Base-by-base conservation (phyloP, 2,113 vertebrate species). In the Mirza zaza region DNA sequence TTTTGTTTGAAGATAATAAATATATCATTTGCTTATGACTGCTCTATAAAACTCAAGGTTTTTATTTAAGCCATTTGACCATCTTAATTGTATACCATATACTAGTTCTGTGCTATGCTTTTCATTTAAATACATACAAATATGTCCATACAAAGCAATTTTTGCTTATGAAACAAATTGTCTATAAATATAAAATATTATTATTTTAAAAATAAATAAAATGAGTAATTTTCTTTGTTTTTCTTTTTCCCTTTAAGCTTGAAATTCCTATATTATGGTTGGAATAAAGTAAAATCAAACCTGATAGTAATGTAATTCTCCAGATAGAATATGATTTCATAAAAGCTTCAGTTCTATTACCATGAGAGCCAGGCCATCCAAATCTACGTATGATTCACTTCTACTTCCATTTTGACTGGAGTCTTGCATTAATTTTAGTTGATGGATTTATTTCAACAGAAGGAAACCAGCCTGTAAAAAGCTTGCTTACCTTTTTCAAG, bases 311-410 rank as follows among this genome's bases (percentile, higher is more conserved):
- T 82, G 17, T 91, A 79, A 81, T 97, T 92, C 65, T 97, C 29
- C 76, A 57, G 59, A 84, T n/a, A 65, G 57, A 92, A 80, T 15
- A 61, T 86, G 59, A 80, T 71, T 93, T 94, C 79, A 61, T 75
- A 83, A 89, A 96, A 95, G 29, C 70, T 96, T 83, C 92, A 97
- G 42, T 84, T 97, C 70, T 96, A 97, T 96, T 98, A 97, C 23
- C 9, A 80, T 36, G 48, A 96, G 91, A 95, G 71, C 29, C 45
- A 87, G 39, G 12, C 82, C 91, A 77, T 17, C 84, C 97, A 95
- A 97, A 84, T 94, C 55, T 45, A 83, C 86, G 91, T 95, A 70
- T 95, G 25, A 97, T 92, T 88, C 48, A 88, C 71, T 55, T 96
- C 61, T 94, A 85, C 63, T 75, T 98, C 73, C 18, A 57, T 95